Conservation (phyloP, 2,888 invertebrate genomes). For the Pachydiplax longipennis region DNA sequence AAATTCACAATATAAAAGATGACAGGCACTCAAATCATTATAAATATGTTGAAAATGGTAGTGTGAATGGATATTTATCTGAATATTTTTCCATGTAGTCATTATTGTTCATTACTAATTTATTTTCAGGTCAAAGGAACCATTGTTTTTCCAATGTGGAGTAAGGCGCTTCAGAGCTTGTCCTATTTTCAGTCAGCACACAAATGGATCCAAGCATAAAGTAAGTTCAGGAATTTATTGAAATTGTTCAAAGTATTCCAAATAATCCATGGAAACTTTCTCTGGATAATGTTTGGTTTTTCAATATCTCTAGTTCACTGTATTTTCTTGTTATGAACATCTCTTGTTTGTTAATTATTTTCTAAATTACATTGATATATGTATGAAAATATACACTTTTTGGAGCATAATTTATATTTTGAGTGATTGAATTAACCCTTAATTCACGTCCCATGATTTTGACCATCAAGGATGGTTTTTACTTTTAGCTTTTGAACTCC, state of each 20-base stretch:
- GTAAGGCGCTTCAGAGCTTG: slow-evolving; percentile 87
- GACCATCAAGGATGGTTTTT: too few species aligned
- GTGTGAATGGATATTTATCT: background rate
- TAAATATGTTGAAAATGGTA: background rate
- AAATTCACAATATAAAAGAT: too few species aligned
- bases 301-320: too few species aligned
- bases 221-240: slow-evolving; percentile 63
- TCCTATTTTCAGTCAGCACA: slow-evolving; percentile 93
- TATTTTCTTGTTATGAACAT: background rate
- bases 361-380: too few species aligned
- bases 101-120: slow-evolving; percentile 3
- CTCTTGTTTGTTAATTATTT: too few species aligned
- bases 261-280: background rate
- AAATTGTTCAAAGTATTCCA: slow-evolving; percentile 14
- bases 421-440: too few species aligned
- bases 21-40: too few species aligned
- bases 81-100: too few species aligned
- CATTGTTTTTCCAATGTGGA: slow-evolving; percentile 93
- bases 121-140: slow-evolving; percentile 81
- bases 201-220: slow-evolving; percentile 94
- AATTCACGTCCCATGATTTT: too few species aligned
- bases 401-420: too few species aligned
- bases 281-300: background rate
- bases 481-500: too few species aligned
- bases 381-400: too few species aligned